Conservation (phyloP, 2,888 invertebrate genomes). For the Macaria notata region DNA sequence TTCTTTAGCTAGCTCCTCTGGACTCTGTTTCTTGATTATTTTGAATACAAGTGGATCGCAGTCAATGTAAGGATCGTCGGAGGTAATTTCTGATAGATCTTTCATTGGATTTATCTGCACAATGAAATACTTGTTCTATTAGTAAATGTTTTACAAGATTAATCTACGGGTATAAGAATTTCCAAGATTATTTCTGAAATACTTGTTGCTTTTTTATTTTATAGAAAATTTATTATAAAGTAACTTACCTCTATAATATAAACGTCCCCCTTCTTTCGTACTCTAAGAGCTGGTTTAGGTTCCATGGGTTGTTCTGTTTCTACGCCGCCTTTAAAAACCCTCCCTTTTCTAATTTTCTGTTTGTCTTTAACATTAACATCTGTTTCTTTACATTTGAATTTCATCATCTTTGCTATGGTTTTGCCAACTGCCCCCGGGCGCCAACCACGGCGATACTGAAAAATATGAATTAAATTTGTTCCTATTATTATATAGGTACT, state of each 20-base stretch:
- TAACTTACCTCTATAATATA: slow-evolving; percentile 81
- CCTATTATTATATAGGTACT: too few species aligned
- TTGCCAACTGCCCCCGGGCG: slow-evolving; percentile 6
- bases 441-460: slow-evolving; percentile 3
- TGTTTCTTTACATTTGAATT: slow-evolving; percentile 49
- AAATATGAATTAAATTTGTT: not conserved
- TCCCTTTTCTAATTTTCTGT: slow-evolving; percentile 56
- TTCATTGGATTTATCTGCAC: slow-evolving; percentile 84
- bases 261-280: slow-evolving; percentile 85
- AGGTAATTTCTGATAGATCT: slow-evolving; percentile 78
- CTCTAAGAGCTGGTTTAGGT: slow-evolving; percentile 84
- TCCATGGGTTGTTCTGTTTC: slow-evolving; percentile 72
- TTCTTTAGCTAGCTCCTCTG: slow-evolving; percentile 77
- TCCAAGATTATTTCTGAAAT: too few species aligned
- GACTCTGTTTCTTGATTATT: slow-evolving; percentile 83
- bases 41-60: slow-evolving; percentile 86
- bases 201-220: too few species aligned
- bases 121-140: not conserved
- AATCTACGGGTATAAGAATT: too few species aligned
- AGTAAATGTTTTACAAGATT: too few species aligned
- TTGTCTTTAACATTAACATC: slow-evolving; percentile 66
- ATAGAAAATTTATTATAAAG: not conserved
- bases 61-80: slow-evolving; percentile 85
- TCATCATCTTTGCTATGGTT: slow-evolving; percentile 9
- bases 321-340: slow-evolving; percentile 43